Conservation (phyloP, 2,797 vertebrate species). For the Phyllotis vaccarum region DNA sequence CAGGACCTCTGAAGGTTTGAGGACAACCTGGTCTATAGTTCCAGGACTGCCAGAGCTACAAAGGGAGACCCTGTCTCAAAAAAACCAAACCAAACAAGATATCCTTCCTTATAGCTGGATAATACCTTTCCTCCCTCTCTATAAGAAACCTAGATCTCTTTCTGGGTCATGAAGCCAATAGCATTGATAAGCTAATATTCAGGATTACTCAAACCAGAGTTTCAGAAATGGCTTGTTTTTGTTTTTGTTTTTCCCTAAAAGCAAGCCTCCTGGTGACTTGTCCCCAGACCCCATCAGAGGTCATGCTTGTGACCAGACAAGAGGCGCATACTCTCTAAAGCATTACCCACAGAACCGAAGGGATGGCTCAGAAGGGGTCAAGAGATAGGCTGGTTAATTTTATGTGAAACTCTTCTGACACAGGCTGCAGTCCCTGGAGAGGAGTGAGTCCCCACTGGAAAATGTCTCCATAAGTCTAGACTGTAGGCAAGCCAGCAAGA, state of each 20-base stretch:
- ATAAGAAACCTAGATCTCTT: neutral
- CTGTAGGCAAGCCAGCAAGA: too few species aligned
- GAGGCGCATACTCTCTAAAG: neutral
- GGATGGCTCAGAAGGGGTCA: neutral
- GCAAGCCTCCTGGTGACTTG: too few species aligned
- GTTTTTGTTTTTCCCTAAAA: neutral
- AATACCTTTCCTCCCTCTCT: neutral
- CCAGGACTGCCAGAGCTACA: neutral
- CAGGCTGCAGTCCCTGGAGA: neutral
- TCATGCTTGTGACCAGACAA: neutral
- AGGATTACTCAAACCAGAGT: neutral
- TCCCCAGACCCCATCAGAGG: neutral
- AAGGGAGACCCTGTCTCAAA: neutral
- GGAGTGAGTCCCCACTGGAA: neutral
- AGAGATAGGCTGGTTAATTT: neutral
- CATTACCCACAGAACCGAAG: neutral
- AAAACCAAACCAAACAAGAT: neutral
- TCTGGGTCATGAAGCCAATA: slow-evolving; percentile 7
- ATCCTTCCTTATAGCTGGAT: neutral
- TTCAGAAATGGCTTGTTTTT: neutral
- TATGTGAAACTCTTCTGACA: neutral
- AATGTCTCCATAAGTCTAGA: too few species aligned
- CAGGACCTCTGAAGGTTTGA: neutral
- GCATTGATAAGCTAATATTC: neutral
- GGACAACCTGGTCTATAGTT: too few species aligned